Base-by-base conservation (phyloP, 2,113 vertebrate species). In the Alligator mississippiensis region DNA sequence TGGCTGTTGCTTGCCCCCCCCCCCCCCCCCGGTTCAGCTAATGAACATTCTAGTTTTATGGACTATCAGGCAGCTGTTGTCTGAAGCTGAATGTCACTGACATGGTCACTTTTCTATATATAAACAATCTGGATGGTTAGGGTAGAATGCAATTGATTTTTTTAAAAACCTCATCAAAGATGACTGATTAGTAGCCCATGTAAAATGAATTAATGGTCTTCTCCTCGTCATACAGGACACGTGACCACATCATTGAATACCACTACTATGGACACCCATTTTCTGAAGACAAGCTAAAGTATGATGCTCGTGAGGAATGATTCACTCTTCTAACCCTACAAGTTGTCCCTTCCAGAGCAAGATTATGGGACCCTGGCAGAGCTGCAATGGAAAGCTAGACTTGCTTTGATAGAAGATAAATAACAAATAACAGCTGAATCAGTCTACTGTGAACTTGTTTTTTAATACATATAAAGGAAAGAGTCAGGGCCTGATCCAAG, bases 261-360 rank as follows among this genome's bases (percentile, higher is more conserved):
- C 58, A 79, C 83, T 63, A 83, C 84, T 92, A 57, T 90, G 58
- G 91, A 74, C 80, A 85, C 6, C 2, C 25, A 82, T 89, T 85
- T 92, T 14, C 4, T 61, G n/a, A 8, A 85, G 66, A 72, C 18
- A 90, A 91, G 27, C 30, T 68, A 6, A 4, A 68, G 47, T 27
- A 85, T 3, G 25, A 85, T n/a, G 91, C 84, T 17, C n/a, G 91
- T 24, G 13, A 25, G 24, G 84, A 78, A 28, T 24, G 64, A 80
- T 66, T 25, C 2, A 0, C 16, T 89, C 27, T 82, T 88, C 54
- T 27, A 88, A 47, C 28, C 90, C 64, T 27, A 95, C 21, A 64
- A 17, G 17, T 72, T 22, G 34, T 72, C 38, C 68, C 68, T 72
- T 62, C 19, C 61, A 62, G 61, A 82, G 82, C 27, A 81, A 84